Evolutionary conservation across 2,888 invertebrate species (phyloP), one percentile per base, ranked within the genome.

Genomic region (Cheilosia impressa): DNA sequence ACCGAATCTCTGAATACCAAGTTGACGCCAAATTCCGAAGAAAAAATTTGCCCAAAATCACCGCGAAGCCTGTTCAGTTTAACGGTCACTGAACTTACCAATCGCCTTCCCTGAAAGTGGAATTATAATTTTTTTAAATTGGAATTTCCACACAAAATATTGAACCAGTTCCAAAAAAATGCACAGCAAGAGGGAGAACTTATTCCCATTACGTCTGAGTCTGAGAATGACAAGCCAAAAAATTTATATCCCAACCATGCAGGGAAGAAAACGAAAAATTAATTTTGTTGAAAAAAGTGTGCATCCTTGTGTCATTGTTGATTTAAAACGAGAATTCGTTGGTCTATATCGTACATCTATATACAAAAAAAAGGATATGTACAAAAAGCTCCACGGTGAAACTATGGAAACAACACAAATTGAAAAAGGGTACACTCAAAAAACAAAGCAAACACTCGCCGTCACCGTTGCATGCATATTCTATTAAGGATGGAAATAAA

Each of bases 371-470:
- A 27, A 27, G 27, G 27, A 27, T 27, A 27, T 7, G 1, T 27
- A 1, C 6, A 81, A 22, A 41, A 47, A 79, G 22, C 53, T 45
- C 31, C 38, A 34, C 9, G n/a, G 52, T 52, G 24, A 24, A 27
- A 24, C 24, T 13, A 22, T 22, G 63, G 45, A 68, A 68, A 31
- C 43, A 77, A 45, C 58, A 65, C 17, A 71, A 82, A 65, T 45
- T 71, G 58, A 41, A 68, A 55, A 73, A 77, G 52, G 65, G 10
- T 53, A 50, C 17, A 53, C 22, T 69, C 24, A 27, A 76, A 58
- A 76, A 76, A 81, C 69, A 76, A 69, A 50, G 63, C 76, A 76
- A 68, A 68, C 66, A 65, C 63, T 68, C 19, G 47, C 22, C 53
- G 53, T 50, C 27, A 7, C 27, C 27, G 27, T 27, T 58, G 60